A percentile compares a stretch with the other conserved stretches of the same genome.
Evolutionary conservation across 2,888 invertebrate species (phyloP).

Genomic region (Drosophila falleni): DNA sequence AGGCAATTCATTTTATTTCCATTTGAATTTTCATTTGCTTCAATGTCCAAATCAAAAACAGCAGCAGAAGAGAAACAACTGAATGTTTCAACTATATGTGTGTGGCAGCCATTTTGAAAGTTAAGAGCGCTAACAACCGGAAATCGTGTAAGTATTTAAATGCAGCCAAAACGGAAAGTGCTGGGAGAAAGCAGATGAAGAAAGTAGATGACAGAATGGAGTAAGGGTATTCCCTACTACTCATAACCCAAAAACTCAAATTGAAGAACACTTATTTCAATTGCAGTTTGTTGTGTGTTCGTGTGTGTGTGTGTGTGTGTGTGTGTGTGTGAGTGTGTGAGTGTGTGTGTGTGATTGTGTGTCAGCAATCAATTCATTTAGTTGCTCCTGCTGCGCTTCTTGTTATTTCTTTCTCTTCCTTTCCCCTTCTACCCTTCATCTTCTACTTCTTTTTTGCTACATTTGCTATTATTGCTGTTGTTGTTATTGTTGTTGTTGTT

Average conservation of each 20-base stretch:
- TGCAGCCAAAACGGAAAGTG: constrained; percentile 67
- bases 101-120: constrained; percentile 73
- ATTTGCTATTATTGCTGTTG: constrained; percentile 9
- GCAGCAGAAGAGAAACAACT: constrained; percentile 3
- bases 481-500: constrained; percentile 17
- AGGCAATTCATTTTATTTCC: constrained; percentile 26
- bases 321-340: constrained; percentile 9
- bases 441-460: constrained; percentile 6
- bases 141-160: constrained; percentile 81
- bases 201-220: not conserved
- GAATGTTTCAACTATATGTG: constrained; percentile 40
- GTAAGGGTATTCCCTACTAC: not conserved
- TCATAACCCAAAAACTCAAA: constrained; percentile 69
- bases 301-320: no score
- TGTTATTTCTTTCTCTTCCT: not conserved
- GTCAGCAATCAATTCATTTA: constrained; percentile 38
- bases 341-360: constrained; percentile 16
- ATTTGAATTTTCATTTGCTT: not conserved
- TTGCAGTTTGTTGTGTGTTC: constrained; percentile 53
- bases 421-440: not conserved
- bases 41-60: constrained; percentile 24
- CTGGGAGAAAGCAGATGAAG: constrained; percentile 14
- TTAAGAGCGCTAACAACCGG: constrained; percentile 76
- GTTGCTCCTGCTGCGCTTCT: constrained; percentile 12
- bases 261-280: constrained; percentile 76